phyloP scores from a whole-genome alignment of 2,888 invertebrate species.

The Drosophila melanosoma region DNA sequence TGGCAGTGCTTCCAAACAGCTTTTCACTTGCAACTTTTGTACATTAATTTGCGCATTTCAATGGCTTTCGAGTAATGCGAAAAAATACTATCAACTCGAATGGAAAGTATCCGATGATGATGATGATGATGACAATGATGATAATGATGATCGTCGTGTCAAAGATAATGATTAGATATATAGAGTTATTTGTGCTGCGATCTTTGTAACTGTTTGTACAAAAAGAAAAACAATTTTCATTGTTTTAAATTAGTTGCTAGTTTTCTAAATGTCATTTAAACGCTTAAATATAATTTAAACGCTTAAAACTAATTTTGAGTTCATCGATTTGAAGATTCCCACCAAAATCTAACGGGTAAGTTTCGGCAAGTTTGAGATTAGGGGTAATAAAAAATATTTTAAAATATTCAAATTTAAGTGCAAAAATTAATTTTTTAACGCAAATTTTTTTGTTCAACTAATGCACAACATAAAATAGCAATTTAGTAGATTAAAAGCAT shows the following conservation, averaged over 20 bases:
- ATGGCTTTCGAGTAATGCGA: conserved; percentile 78
- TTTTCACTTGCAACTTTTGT: conserved; percentile 84
- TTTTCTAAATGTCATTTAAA: conserved; percentile 60
- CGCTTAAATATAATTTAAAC: conserved; percentile 19
- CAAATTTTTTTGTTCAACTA: too few species aligned
- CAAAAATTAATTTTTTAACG: neutral
- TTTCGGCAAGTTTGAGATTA: conserved; percentile 38
- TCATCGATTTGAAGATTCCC: conserved; percentile 44
- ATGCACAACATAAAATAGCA: neutral
- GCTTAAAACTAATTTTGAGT: conserved; percentile 18
- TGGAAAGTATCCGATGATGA: conserved; percentile 81
- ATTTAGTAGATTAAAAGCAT: neutral
- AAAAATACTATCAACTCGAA: conserved; percentile 82
- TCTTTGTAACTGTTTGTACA: conserved; percentile 56
- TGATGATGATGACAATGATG: conserved; percentile 44
- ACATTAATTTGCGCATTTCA: conserved; percentile 80
- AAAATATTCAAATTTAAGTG: neutral
- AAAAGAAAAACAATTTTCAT: conserved; percentile 39
- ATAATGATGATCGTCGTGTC: conserved; percentile 54
- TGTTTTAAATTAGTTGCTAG: conserved; percentile 62
- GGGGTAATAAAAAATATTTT: neutral
- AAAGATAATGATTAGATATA: conserved; percentile 20
- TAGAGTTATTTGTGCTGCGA: conserved; percentile 12
- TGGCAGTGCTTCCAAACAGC: conserved; percentile 82
- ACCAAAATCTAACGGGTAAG: conserved; percentile 27